Base-by-base conservation (phyloP, 2,797 vertebrate species). In the Hylomyscus alleni region DNA sequence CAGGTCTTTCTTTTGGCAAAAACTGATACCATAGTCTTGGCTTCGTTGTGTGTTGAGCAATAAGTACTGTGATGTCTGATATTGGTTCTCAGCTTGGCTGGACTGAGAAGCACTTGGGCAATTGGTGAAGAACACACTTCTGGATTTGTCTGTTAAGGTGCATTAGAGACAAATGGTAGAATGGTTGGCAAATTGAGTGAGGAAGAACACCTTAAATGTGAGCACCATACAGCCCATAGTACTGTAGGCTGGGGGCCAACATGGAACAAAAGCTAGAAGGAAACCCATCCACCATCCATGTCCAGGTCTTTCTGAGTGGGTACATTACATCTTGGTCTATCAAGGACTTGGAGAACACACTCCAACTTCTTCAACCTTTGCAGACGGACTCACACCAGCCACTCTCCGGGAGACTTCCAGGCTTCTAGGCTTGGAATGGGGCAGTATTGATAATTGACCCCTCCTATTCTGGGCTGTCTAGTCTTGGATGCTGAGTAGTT, bases 271-370 rank as follows among this genome's bases (percentile, higher is more conserved):
- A 22, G 44, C 12, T 1, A 8, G 56, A 22, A 22, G 34, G 9
- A 14, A 14, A 7, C 19, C n/a, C 56, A 13, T 2, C 3, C 2
- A 15, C 17, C 12, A 29, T 3, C 6, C 22, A 24, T 14, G 2
- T 8, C 12, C 52, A 6, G 2, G 13, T 65, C 67, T 19, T 24
- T 56, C 19, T 9, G 54, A 12, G 4, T 14, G 17, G 40, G 19
- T 44, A 7, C 2, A 1, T 62, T 73, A 8, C 31, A 40, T 72
- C 60, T 47, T 6, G 7, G 54, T 81, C 44, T 52, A 26, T 26
- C 31, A 3, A 37, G 6, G n/a, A 15, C 37, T 22, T 75, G 26
- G 9, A 47, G 29, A 3, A 26, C 19, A 52, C 54, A 52, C 34
- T 34, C 20, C 14, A 20, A 20, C 3, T 75, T 17, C 56, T 65